Evolutionary conservation across 2,113 vertebrate genomes (phyloP).

Genomic region (Hirundichthys speculiger): DNA sequence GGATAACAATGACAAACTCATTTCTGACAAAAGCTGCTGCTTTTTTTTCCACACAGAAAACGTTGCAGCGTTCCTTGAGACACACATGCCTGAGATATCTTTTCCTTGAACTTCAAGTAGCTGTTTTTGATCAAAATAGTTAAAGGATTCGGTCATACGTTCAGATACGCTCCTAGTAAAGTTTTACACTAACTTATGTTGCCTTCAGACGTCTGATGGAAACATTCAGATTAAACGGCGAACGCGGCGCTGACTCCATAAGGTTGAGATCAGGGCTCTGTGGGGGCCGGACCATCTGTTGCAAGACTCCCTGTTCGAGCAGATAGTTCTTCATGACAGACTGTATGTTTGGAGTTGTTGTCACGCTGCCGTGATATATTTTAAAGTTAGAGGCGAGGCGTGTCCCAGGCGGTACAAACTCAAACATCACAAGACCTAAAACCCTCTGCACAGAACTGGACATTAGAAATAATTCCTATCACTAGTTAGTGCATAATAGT

Average conservation of each 20-base stretch:
- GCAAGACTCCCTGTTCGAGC: background rate
- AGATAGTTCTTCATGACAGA: background rate
- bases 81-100: too few species aligned
- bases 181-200: background rate
- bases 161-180: too few species aligned
- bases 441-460: background rate
- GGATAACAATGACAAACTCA: too few species aligned
- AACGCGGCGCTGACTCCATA: background rate
- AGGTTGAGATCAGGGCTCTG: background rate
- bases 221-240: background rate
- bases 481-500: too few species aligned
- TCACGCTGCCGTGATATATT: background rate
- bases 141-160: too few species aligned
- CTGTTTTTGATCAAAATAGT: too few species aligned
- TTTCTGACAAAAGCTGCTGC: too few species aligned
- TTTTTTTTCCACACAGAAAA: too few species aligned
- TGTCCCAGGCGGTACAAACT: background rate
- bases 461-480: background rate
- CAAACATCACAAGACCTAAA: background rate
- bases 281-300: slow-evolving; percentile 1
- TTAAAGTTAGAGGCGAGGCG: background rate
- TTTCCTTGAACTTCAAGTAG: too few species aligned
- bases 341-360: background rate
- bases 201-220: background rate
- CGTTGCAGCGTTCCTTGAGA: too few species aligned